Percentiles rank a stretch among this genome's conserved stretches.
Conservation (phyloP, 1,140 invertebrate species). For the Drosophila virilis region DNA sequence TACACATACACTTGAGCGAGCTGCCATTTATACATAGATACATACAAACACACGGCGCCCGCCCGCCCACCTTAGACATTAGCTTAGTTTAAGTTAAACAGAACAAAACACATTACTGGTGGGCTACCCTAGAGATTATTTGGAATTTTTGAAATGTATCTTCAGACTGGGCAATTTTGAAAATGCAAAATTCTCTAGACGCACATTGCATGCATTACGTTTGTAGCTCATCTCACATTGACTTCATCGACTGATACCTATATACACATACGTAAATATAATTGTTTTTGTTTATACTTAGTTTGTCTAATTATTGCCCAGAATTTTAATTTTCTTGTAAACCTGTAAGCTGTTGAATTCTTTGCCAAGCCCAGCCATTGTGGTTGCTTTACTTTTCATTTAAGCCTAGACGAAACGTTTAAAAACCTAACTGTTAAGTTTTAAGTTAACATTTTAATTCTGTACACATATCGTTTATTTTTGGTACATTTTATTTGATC, state of each 20-base stretch:
- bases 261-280: slow-evolving; percentile 38
- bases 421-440: slow-evolving; percentile 29
- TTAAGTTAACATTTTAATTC: slow-evolving; percentile 32
- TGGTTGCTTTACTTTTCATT: slow-evolving; percentile 46
- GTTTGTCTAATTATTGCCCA: slow-evolving; percentile 35
- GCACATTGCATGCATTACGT: slow-evolving; percentile 34
- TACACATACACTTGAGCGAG: slow-evolving; percentile 19
- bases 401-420: slow-evolving; percentile 39
- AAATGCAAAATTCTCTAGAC: slow-evolving; percentile 30
- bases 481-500: slow-evolving; percentile 29
- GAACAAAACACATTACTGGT: slow-evolving; percentile 51
- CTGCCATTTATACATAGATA: slow-evolving; percentile 27
- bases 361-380: slow-evolving; percentile 54
- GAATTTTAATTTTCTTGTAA: slow-evolving; percentile 48
- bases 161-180: slow-evolving; percentile 28
- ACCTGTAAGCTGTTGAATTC: slow-evolving; percentile 56
- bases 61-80: slow-evolving; percentile 31
- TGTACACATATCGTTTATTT: slow-evolving; percentile 50
- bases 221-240: slow-evolving; percentile 62
- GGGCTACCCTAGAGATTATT: slow-evolving; percentile 29
- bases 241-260: slow-evolving; percentile 77
- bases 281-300: slow-evolving; percentile 35
- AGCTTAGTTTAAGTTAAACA: slow-evolving; percentile 50
- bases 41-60: slow-evolving; percentile 19
- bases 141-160: slow-evolving; percentile 13